These are phyloP conservation scores for Apamea anceps DNA, from an alignment of 2,888 invertebrate genomes.

Conservation along the genomic window DNA sequence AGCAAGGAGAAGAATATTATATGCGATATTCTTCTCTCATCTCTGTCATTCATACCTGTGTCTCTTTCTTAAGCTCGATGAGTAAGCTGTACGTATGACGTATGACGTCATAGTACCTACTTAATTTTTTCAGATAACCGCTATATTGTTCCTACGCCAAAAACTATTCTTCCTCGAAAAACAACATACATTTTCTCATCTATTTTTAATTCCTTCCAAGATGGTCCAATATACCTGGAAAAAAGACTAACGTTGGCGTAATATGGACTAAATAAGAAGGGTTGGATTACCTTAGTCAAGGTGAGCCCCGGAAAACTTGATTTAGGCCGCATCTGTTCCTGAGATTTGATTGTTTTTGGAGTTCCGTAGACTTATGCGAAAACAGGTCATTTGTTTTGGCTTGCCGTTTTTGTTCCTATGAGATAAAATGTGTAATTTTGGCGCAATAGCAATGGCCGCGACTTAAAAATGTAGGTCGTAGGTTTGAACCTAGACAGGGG, in stretches of 20 bases:
- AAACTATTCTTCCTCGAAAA: neutral
- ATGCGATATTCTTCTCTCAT: neutral
- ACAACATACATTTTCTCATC: conserved; percentile 8
- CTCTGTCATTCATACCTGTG: neutral
- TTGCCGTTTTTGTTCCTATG: neutral
- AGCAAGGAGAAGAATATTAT: neutral
- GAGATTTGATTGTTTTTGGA: conserved; percentile 53
- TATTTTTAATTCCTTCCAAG: conserved; percentile 32
- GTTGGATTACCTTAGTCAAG: conserved; percentile 55
- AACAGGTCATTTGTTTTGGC: neutral
- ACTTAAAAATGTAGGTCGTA: too few relatives aligned
- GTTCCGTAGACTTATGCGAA: conserved; percentile 8
- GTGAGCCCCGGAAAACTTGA: conserved; percentile 52
- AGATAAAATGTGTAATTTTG: neutral
- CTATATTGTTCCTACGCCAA: neutral
- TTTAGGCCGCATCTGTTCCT: conserved; percentile 54
- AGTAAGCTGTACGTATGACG: neutral
- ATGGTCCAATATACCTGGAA: conserved; percentile 21
- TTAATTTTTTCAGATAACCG: neutral
- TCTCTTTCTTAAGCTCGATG: neutral
- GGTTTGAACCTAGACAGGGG: too few relatives aligned
- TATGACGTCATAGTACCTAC: neutral
- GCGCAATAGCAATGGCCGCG: neutral
- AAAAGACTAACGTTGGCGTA: conserved; percentile 23
- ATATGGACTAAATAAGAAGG: conserved; percentile 47